Base-by-base conservation (phyloP, 2,113 vertebrate species). In the Mixornis gularis region DNA sequence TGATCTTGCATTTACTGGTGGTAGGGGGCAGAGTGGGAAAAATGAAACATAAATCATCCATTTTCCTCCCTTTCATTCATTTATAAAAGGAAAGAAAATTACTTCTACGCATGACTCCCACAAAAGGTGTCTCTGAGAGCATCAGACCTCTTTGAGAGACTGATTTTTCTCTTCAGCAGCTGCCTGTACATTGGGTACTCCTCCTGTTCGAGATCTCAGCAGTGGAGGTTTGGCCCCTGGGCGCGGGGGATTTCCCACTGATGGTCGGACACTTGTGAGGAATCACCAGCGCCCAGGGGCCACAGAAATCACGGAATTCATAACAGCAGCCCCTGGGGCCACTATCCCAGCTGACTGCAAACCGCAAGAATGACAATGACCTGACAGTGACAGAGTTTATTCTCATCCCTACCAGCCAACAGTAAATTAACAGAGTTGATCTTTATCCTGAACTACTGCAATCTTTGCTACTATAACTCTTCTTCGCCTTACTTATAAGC, bases 201-300 rank as follows among this genome's bases (percentile, higher is more conserved):
- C 36, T 90, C 40, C 40, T 60, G 46, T 46, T 78, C 41, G 77
- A 88, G 64, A 70, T 22, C 40, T 44, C 21, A 8, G 20, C 0
- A 0, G 17, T 1, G 3, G 43, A 77, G 36, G 29, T 59, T 59
- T 68, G 26, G 43, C 26, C 69, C 30, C 60, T 10, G 19, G 17
- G n/a, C 21, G 5, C 22, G 38, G 44, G 19, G 56, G 26, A 74
- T 79, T 89, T 80, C 62, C 40, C 3, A 0, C 77, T 82, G 48
- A 36, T 6, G 5, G 66, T 48, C 0, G 0, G 40, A 36, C 22
- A 73, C 29, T 85, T 29, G 24, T 27, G 44, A 60, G 1, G 9
- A 74, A 70, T 52, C 44, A 36, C 65, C 17, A 51, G 60, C 0
- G 0, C 36, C 64, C 9, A 1, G 30, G 38, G 84, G n/a, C 34